Percentiles rank a stretch among this genome's conserved stretches.
Conservation (phyloP, 1,140 invertebrate genomes). For the Drosophila kanapiae region DNA sequence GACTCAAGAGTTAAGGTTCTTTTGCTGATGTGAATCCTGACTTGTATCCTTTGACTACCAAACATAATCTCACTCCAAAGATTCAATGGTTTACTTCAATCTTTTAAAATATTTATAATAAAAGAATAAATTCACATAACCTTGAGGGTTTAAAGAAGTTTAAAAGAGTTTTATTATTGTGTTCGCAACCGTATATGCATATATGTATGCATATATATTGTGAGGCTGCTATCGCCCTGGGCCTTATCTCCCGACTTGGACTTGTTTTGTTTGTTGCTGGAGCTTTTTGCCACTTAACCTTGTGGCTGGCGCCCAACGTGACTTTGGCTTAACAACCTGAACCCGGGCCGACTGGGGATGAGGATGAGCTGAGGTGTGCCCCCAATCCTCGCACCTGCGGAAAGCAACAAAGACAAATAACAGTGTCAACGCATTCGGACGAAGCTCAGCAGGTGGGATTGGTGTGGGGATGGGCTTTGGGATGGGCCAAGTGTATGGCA, state of each 20-base stretch:
- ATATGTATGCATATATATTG: conserved; percentile 15
- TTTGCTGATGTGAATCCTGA: not conserved
- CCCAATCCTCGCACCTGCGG: conserved; percentile 1
- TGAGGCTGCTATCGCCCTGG: conserved; percentile 13
- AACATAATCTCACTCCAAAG: not conserved
- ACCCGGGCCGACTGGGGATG: conserved; percentile 11
- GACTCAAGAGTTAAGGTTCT: not conserved
- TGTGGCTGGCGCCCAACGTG: conserved; percentile 67
- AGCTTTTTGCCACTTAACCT: conserved; percentile 67
- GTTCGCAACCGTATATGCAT: not conserved
- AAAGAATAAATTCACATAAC: too few relatives aligned
- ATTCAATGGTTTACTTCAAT: not conserved
- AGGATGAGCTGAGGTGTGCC: not conserved
- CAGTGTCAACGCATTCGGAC: conserved; percentile 68
- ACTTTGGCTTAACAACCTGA: conserved; percentile 62
- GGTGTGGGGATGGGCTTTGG: not conserved
- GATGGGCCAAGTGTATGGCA: conserved; percentile 25
- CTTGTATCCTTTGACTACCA: not conserved
- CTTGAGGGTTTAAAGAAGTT: not conserved
- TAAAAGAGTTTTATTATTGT: conserved; percentile 1
- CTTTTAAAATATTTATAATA: not conserved
- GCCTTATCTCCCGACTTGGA: conserved; percentile 38
- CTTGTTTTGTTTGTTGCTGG: conserved; percentile 34
- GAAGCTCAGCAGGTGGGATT: conserved; percentile 16
- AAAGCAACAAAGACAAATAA: conserved; percentile 25